Base-by-base conservation (phyloP, 2,113 vertebrate species). In the Petromus typicus region DNA sequence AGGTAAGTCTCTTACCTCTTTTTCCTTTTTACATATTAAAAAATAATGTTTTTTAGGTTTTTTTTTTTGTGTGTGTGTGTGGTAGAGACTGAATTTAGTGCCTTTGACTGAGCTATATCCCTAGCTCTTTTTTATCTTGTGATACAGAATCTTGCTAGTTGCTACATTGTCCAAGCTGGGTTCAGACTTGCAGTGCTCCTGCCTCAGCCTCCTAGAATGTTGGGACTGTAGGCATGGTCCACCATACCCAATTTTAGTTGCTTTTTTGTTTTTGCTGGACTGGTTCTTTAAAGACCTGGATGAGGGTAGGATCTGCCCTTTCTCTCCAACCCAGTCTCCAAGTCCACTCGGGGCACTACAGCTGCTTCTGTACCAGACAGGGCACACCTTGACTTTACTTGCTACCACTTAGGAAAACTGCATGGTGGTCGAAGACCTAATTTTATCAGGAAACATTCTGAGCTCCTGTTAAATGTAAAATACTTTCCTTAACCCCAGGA, bases 401-500 rank as follows among this genome's bases (percentile, higher is more conserved):
- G 48, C 27, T 89, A 30, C 73, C 25, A 85, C 27, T 93, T 96
- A 95, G 43, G 82, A 86, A 95, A 95, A 93, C 86, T 75, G 90
- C 89, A 89, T 34, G 56, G 78, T 34, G 32, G 37, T 75, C 0
- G 6, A 61, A 86, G 93, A 79, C 25, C 94, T 97, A 93, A 97
- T 96, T 97, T 96, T 69, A 97, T 93, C 90, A 93, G 73, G 95
- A 96, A 96, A 87, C 54, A 92, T 90, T 84, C 90, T 56, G 64
- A 93, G 89, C 54, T 97, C 81, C 56, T 86, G 57, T 56, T 96
- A 95, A 98, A 97, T 57, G 89, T 48, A 97, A 97, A 97, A 64
- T 86, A 56, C 71, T 95, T 96, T 96, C 16, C 95, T 90, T 92
- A 34, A 69, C 84, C 93, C 43, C 48, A 91, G 90, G 27, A 54